Evolutionary conservation across 2,888 invertebrate species (phyloP), one percentile per base, ranked within the genome.

Genomic region (Hypercompe scribonia): DNA sequence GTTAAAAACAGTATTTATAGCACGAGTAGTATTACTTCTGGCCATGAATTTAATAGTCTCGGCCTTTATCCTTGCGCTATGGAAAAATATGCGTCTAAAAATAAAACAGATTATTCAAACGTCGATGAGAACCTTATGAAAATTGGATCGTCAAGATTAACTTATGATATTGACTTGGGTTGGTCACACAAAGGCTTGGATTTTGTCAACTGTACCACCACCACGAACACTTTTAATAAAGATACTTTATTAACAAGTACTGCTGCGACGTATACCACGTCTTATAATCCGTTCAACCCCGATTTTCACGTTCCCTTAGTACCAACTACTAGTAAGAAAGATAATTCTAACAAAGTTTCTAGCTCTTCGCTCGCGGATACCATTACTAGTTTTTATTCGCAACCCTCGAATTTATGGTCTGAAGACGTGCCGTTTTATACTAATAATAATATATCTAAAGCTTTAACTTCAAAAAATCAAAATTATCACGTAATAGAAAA

Each of bases 171-270:
- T 79, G 95, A 95, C 79, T 89, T 95, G 65, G 95, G 95, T 24
- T 95, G 95, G 95, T 95, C 95, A 0, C 95, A 95, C 80, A 95
- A 95, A 88, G 90, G 95, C 50, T 93, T 95, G 68, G 95, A 95
- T 84, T 95, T 95, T 77, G 93, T 94, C 1, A 94, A 91, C 75
- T 92, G 93, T 75, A 91, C 94, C 33, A 93, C 94, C 58, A 89
- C 85, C 71, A 76, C 92, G 2, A 91, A 90, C 72, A 91, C 91
- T 2, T 93, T 94, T 78, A 91, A 87, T 74, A 95, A 95, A 83
- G 95, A 95, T 69, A 93, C 88, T 71, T 90, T 95, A 78, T 84
- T 94, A 75, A 91, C 94, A 2, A 91, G 91, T 58, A 90, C 86
- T 28, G 86, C 94, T 2, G 87, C 91, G 15, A 87, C 94, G 3